These are phyloP conservation scores for Gambusia affinis DNA, from an alignment of 2,113 vertebrate species.

Conservation along the genomic window DNA sequence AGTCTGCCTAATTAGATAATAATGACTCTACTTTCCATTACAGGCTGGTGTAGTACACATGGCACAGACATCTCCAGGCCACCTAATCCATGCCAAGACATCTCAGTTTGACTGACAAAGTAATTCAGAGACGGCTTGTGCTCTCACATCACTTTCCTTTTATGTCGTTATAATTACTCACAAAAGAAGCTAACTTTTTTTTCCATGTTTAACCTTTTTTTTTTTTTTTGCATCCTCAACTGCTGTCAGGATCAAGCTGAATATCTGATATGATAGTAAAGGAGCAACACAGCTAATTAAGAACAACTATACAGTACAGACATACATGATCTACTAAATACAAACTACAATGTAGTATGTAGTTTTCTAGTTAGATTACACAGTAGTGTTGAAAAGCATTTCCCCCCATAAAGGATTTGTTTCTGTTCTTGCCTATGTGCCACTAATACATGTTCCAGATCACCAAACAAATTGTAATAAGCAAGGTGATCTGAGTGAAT, in stretches of 20 bases:
- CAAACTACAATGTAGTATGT: background rate
- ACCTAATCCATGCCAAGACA: conserved; percentile 57
- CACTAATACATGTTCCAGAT: no score
- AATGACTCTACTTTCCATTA: conserved; percentile 79
- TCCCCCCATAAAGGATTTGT: background rate
- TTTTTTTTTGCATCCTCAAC: conserved; percentile 1
- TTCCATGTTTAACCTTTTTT: background rate
- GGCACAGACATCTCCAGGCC: conserved; percentile 44
- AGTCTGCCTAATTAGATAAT: conserved; percentile 81
- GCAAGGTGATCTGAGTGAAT: no score
- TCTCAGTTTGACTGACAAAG: conserved; percentile 63
- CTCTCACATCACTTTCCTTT: conserved; percentile 33
- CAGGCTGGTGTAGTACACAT: conserved; percentile 54
- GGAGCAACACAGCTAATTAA: conserved; percentile 14
- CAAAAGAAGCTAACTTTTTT: conserved; percentile 2
- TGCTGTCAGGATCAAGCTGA: conserved; percentile 24
- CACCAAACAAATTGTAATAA: no score
- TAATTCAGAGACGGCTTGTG: conserved; percentile 29
- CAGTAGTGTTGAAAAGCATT: no score
- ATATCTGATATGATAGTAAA: conserved; percentile 21
- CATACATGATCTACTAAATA: conserved; percentile 6
- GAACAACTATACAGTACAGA: background rate
- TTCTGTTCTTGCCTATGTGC: no score
- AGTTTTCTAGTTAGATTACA: conserved; percentile 8
- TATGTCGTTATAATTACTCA: conserved; percentile 42